Base-by-base conservation (phyloP, 2,888 invertebrate species). In the Aphidoletes aphidimyza region DNA sequence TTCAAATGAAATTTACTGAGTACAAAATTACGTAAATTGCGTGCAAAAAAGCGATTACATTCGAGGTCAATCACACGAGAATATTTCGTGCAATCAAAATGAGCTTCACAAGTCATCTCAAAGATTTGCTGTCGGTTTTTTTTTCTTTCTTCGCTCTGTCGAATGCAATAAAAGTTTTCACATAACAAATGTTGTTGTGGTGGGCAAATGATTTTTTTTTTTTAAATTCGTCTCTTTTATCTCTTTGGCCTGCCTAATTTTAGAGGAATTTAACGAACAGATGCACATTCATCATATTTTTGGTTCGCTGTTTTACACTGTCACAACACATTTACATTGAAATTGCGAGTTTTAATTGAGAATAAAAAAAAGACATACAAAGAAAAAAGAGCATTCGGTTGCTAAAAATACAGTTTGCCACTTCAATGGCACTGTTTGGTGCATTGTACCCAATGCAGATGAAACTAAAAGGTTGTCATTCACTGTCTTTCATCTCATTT, bases 11-110 rank as follows among this genome's bases (percentile, higher is more conserved):
- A 81, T 6, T n/a, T n/a, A n/a, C n/a, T n/a, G n/a, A 81, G 22
- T 37, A 59, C 26, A 30, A 39, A 54, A 36, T 81, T 81, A 81
- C 81, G 81, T 37, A 81, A 81, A 81, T n/a, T 81, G 37, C 37
- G 34, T 34, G 6, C 69, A 17, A 36, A 81, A 37, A 37, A n/a
- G 39, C 37, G 1, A 11, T 2, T 17, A 26, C 22, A 54, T 81
- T 81, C 81, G 81, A 81, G 81, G 81, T 81, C 81, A 22, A n/a
- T 5, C 81, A 17, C 81, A 37, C 39, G 81, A 81, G 81, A 36
- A 81, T 37, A 1, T 81, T 81, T 81, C n/a, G 81, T 81, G 39
- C 37, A 81, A n/a, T n/a, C n/a, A n/a, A n/a, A 34, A 69, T 17
- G 8, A 37, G n/a, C 81, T 37, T 34, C 11, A 11, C 2, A 5